These are phyloP conservation scores for Callospermophilus lateralis DNA, from an alignment of 2,113 vertebrate genomes.

Conservation along the genomic window DNA sequence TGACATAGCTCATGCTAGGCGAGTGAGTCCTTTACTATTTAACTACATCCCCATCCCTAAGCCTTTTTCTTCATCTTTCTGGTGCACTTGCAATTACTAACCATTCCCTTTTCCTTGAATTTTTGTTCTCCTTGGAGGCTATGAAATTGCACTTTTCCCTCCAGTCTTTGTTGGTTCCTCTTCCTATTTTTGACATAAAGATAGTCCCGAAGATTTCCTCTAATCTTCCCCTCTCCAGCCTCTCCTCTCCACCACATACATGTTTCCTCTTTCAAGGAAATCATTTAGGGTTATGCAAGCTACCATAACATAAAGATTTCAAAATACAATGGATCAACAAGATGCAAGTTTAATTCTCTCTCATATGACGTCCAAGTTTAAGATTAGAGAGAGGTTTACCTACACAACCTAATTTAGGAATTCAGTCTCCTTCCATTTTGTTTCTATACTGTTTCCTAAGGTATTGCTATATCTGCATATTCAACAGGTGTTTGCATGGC, in stretches of 20 bases:
- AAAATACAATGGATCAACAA: not conserved
- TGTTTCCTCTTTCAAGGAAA: not conserved
- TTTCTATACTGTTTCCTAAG: not conserved
- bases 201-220: not conserved
- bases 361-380: not conserved
- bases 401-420: not conserved
- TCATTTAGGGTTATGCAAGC: not conserved
- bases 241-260: not conserved
- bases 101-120: not conserved
- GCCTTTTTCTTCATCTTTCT: not conserved
- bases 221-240: not conserved
- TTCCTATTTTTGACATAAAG: not conserved
- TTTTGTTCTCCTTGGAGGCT: conserved; percentile 7
- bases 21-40: not conserved
- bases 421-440: not conserved
- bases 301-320: not conserved
- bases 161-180: not conserved
- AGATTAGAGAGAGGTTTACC: not conserved
- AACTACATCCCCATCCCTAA: not conserved
- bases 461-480: not conserved
- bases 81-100: not conserved
- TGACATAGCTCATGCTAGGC: not conserved
- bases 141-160: not conserved
- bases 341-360: not conserved
- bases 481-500: not conserved